Base-by-base conservation (phyloP, 2,113 vertebrate genomes). In the Perca flavescens region DNA sequence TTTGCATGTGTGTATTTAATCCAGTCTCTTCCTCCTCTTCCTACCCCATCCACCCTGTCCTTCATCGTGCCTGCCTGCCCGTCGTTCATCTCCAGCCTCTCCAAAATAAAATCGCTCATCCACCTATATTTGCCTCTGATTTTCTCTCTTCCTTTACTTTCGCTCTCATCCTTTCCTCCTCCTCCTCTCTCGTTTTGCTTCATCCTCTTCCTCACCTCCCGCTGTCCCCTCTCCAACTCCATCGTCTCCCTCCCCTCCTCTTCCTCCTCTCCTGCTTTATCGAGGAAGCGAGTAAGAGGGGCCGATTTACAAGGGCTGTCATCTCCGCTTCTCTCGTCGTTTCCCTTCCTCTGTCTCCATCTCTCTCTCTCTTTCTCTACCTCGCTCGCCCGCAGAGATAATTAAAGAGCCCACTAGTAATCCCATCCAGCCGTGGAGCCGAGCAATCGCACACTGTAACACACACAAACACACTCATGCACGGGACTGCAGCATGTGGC, bases 301-400 rank as follows among this genome's bases (percentile, higher is more conserved):
- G 67, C 80, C 88, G 80, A 89, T 89, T 90, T 81, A 88, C 74
- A 83, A 71, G 83, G 6, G 81, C 86, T 82, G 86, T 89, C 88
- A 84, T 80, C 80, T 80, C 80, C 8, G 6, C 60, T 74, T 74
- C 79, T 28, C 71, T 61, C 58, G 28, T 69, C 28, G 6, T 58
- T 65, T 75, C 58, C 19, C 14, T 50, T 57, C 40, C 52, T 1
- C 31, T 68, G 63, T 66, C 75, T 56, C 64, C 28, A 49, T 56
- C 70, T 76, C 54, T 79, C 69, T 25, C 25, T 53, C 49, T 61
- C 28, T 40, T 50, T 56, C 52, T 47, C 25, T 36, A 43, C 43
- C 77, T 88, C 57, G 3, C 68, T 81, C 72, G 15, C 74, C 70
- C 75, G 40, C 14, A 11, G 65, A 86, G 83, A 89, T 87, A 82